These are phyloP conservation scores for Rambutsinella grinnellia DNA, from an alignment of 2,888 invertebrate genomes.

Conservation along the genomic window DNA sequence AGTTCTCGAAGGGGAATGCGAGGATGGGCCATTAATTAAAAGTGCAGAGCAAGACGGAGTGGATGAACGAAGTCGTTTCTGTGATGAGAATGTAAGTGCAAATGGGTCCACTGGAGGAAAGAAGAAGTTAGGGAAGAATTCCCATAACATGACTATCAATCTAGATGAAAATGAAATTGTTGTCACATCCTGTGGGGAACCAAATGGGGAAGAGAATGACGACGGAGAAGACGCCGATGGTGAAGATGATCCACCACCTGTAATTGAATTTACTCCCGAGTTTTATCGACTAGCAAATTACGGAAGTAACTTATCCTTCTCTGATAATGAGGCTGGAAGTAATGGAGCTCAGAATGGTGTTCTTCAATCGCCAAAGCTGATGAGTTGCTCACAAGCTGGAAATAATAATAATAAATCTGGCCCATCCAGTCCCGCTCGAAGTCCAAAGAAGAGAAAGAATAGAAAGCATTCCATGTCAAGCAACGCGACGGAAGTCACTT, in stretches of 20 bases:
- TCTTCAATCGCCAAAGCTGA: conserved; percentile 34
- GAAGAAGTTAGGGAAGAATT: conserved; percentile 9
- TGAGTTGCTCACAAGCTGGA: conserved; percentile 21
- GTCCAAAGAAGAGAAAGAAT: conserved; percentile 35
- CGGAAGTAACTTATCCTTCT: conserved; percentile 64
- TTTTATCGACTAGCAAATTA: conserved; percentile 65
- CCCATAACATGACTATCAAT: conserved; percentile 26
- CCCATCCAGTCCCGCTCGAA: background rate
- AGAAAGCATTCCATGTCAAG: conserved; percentile 12
- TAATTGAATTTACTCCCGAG: conserved; percentile 65
- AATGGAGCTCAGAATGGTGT: conserved; percentile 11
- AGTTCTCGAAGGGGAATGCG: conserved; percentile 40
- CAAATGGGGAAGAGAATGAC: conserved; percentile 4
- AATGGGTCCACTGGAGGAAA: conserved; percentile 5
- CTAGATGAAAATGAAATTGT: conserved; percentile 40
- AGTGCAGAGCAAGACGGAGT: conserved; percentile 15
- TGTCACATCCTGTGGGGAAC: conserved; percentile 5
- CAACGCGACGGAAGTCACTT: background rate
- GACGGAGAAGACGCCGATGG: conserved; percentile 32
- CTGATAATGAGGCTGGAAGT: conserved; percentile 59
- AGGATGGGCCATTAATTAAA: conserved; percentile 54
- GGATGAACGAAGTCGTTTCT: conserved; percentile 14
- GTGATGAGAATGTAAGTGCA: conserved; percentile 13
- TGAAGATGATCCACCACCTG: conserved; percentile 56
- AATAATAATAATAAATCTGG: conserved; percentile 22